A percentile compares a stretch with the other conserved stretches of the same genome.
Conservation (phyloP, 2,113 vertebrate species). For the Jacana jacana region DNA sequence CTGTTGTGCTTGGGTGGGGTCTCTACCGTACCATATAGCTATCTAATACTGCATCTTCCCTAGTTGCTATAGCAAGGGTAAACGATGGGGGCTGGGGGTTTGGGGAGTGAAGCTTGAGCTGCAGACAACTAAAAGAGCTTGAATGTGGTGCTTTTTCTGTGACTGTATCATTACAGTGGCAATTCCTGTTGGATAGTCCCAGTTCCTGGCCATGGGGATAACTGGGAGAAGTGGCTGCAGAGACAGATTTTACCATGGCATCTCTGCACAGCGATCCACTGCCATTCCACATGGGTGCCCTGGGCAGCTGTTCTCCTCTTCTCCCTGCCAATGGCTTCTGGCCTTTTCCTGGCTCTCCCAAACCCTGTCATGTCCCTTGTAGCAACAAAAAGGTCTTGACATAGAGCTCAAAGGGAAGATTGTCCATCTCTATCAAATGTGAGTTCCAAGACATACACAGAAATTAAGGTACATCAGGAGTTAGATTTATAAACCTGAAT, state of each 20-base stretch:
- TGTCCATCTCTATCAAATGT: not conserved
- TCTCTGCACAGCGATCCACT: not conserved
- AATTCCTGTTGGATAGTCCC: not conserved
- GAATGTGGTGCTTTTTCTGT: not conserved
- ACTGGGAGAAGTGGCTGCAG: not conserved
- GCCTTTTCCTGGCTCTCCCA: not conserved
- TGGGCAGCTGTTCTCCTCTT: not conserved
- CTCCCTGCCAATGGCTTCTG: not conserved
- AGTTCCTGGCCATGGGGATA: not conserved
- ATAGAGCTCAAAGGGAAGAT: not conserved
- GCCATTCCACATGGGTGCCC: fast-evolving
- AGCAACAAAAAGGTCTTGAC: not conserved
- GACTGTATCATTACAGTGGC: not conserved
- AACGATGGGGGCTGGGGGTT: fast-evolving
- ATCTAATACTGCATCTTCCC: not conserved
- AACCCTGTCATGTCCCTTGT: not conserved
- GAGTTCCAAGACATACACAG: not conserved
- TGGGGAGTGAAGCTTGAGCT: no score
- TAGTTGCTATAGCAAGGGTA: no score
- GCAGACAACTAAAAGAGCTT: not conserved
- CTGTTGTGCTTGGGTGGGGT: not conserved
- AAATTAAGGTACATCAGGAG: not conserved
- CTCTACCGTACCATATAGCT: not conserved
- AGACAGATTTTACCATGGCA: not conserved
- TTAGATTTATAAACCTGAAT: not conserved